phyloP scores from a whole-genome alignment of 2,888 invertebrate genomes.

The Pachycephus smyrnensis region DNA sequence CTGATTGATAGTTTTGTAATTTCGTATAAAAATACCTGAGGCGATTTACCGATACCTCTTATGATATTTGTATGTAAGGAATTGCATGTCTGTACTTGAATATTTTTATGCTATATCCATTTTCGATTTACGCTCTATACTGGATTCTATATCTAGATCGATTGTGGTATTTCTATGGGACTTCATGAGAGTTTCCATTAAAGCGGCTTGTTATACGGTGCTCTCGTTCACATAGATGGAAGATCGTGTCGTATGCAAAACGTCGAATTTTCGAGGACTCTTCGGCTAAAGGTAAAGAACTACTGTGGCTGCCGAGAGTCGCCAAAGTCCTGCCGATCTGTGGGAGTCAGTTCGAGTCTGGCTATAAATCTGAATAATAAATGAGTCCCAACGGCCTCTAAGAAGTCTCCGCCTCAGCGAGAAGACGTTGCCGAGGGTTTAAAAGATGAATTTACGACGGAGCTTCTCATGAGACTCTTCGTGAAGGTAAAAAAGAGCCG shows the following conservation, averaged over 20 bases:
- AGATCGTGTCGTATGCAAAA: conserved; percentile 67
- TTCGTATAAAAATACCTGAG: not conserved
- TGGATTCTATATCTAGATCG: not conserved
- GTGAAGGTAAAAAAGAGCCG: conserved; percentile 2
- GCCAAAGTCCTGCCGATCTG: conserved; percentile 65
- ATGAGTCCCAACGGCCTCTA: conserved; percentile 66
- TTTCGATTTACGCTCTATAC: not conserved
- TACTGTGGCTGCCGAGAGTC: conserved; percentile 16
- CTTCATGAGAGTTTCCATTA: conserved; percentile 36
- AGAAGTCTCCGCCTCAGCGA: conserved; percentile 66
- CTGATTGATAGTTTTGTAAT: not conserved
- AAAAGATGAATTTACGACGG: conserved; percentile 63
- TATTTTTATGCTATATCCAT: not conserved
- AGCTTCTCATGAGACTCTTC: conserved; percentile 11
- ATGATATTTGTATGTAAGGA: not conserved
- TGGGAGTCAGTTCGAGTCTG: conserved; percentile 62
- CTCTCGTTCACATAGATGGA: conserved; percentile 58
- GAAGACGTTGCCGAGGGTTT: conserved; percentile 59
- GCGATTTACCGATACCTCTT: not conserved
- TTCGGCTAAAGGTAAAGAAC: conserved; percentile 33
- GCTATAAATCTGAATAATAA: conserved; percentile 68
- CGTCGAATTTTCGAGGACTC: conserved; percentile 63
- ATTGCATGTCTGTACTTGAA: not conserved
- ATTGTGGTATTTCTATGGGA: not conserved
- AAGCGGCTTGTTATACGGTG: conserved; percentile 59